Base-by-base conservation (phyloP, 2,888 invertebrate species). In the Nymphalis c-album region DNA sequence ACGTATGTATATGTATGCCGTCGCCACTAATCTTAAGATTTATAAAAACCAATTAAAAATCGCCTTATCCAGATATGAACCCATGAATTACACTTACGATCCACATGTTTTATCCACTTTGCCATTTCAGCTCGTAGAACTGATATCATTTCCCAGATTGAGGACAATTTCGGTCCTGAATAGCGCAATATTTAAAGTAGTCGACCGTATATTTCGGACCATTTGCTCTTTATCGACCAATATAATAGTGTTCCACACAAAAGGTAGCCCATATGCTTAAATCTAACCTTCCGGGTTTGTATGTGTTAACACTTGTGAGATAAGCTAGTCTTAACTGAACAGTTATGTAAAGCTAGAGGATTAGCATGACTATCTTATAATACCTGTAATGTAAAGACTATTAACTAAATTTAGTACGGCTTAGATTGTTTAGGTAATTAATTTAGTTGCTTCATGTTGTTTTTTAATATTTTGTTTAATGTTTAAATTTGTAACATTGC, bases 191-290 rank as follows among this genome's bases (percentile, higher is more conserved):
- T 59, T 64, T 59, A 51, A 64, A 47, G 17, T 18, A 59, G 13
- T 8, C 40, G 17, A 50, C 59, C 20, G 26, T 45, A 64, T 59
- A 31, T 59, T 58, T 18, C 59, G 45, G 26, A 31, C 26, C 64
- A 50, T 64, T 64, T 59, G 22, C 64, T 40, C 26, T 45, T 64
- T 64, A 51, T 64, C 45, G 59, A 45, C 59, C 45, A 59, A 51
- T 51, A 59, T 59, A 40, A 51, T 48, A 45, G 64, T n/a, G 4
- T 26, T 6, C 22, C 51, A 5, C 22, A 16, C 51, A 22, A 59
- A 59, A 59, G 51, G 51, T 59, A 50, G 10, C 10, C 50, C 18
- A 45, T 31, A 59, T 45, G 17, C 16, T 16, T 51, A 20, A 20
- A 51, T 51, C 40, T 64, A 26, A 59, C n/a, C 45, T 59, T 18